phyloP scores from a whole-genome alignment of 2,888 invertebrate genomes.

The Eupelmus urozonus region DNA sequence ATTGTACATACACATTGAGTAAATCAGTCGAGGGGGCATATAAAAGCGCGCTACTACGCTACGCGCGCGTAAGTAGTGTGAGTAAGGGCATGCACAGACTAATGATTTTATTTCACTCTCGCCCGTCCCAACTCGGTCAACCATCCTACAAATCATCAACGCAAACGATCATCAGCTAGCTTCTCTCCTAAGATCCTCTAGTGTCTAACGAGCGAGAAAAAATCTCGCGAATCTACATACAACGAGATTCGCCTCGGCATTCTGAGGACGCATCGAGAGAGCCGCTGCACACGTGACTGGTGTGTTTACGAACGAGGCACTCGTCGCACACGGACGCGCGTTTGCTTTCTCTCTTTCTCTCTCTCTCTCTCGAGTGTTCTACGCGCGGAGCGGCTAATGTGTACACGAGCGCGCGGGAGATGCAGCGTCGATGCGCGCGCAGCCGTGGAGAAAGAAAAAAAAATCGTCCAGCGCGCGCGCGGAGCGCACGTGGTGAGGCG shows the following conservation, averaged over 20 bases:
- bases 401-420: no score
- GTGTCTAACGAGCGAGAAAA: no score
- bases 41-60: background rate
- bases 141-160: background rate
- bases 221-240: no score
- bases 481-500: background rate
- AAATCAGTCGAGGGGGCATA: slow-evolving; percentile 40
- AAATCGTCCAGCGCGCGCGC: slow-evolving; percentile 35
- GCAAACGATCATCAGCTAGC: no score
- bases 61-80: slow-evolving; percentile 30
- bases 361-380: background rate
- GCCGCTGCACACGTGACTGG: slow-evolving; percentile 72
- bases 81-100: slow-evolving; percentile 44
- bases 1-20: slow-evolving; percentile 36
- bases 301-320: slow-evolving; percentile 72
- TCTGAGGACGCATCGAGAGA: slow-evolving; percentile 39
- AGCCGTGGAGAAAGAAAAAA: background rate
- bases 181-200: no score
- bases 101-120: slow-evolving; percentile 51
- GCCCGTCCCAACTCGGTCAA: background rate
- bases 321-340: slow-evolving; percentile 39
- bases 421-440: background rate
- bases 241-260: no score
- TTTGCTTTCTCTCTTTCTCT: no score
- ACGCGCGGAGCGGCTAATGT: no score